Conservation (phyloP, 1,140 invertebrate species). For the Uloborus diversus region DNA sequence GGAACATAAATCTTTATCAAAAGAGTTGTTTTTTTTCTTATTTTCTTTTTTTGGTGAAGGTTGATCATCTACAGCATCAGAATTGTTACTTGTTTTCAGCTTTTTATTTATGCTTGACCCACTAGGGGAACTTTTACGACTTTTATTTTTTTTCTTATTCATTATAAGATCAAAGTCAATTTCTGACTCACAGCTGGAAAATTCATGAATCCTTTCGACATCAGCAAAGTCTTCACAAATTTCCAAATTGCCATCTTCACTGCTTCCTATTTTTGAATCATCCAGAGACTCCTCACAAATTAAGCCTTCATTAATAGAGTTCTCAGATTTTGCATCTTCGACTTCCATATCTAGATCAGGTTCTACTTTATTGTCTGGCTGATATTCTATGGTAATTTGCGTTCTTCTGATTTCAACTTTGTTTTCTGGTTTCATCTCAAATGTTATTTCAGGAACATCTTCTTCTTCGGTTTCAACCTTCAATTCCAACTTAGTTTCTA, state of each 20-base stretch:
- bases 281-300: slow-evolving; percentile 6
- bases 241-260: not conserved
- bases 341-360: slow-evolving; percentile 69
- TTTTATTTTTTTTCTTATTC: slow-evolving; percentile 48
- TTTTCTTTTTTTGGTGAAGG: slow-evolving; percentile 41
- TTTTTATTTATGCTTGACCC: not conserved
- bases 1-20: slow-evolving; percentile 49
- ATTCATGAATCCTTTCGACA: slow-evolving; percentile 58
- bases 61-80: slow-evolving; percentile 16
- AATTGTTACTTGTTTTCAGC: not conserved
- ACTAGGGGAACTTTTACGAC: not conserved
- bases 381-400: too few relatives aligned
- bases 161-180: slow-evolving; percentile 60
- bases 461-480: too few relatives aligned
- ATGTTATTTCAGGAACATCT: too few relatives aligned
- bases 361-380: too few relatives aligned
- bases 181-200: slow-evolving; percentile 66
- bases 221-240: not conserved
- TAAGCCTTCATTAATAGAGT: slow-evolving; percentile 4
- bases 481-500: too few relatives aligned
- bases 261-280: too few relatives aligned
- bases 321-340: slow-evolving; percentile 64
- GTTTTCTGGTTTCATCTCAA: too few relatives aligned
- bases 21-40: slow-evolving; percentile 28
- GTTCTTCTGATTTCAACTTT: too few relatives aligned